These are phyloP conservation scores for Polymixis lichenea DNA, from an alignment of 2,888 invertebrate species.

Conservation along the genomic window DNA sequence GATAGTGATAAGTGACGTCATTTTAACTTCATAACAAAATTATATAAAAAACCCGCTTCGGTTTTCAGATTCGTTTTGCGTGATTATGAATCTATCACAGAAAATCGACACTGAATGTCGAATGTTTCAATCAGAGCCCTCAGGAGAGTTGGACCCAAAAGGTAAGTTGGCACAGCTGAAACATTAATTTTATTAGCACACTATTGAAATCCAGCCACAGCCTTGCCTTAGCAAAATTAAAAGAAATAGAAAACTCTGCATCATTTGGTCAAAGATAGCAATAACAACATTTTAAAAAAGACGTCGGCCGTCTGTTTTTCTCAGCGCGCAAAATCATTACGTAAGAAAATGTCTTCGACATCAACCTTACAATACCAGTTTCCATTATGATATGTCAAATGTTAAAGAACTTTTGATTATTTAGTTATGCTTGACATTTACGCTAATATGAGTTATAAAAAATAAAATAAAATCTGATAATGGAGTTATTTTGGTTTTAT, in stretches of 20 bases:
- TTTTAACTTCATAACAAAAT: neutral
- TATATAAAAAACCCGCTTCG: neutral
- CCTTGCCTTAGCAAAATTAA: neutral
- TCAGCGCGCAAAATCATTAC: slow-evolving; percentile 21
- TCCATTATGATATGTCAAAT: slow-evolving; percentile 34
- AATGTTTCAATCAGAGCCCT: neutral
- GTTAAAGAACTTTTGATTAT: slow-evolving; percentile 51
- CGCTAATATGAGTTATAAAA: neutral
- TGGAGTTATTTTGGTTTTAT: neutral
- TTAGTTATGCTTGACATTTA: slow-evolving; percentile 30
- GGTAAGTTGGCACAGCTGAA: neutral
- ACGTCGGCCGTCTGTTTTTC: slow-evolving; percentile 3
- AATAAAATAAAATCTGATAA: neutral
- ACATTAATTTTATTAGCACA: neutral
- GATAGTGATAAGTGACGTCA: neutral
- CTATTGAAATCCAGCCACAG: neutral
- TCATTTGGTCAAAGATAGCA: neutral
- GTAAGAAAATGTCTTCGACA: slow-evolving; percentile 26
- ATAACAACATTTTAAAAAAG: neutral
- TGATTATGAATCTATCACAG: neutral
- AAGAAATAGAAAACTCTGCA: neutral
- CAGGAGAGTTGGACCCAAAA: neutral
- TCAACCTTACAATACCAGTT: slow-evolving; percentile 42
- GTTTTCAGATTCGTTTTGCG: neutral
- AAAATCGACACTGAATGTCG: neutral